Percentiles rank a stretch among this genome's conserved stretches.
Evolutionary conservation across 2,888 invertebrate species (phyloP).

Genomic region (Biston stratarius): DNA sequence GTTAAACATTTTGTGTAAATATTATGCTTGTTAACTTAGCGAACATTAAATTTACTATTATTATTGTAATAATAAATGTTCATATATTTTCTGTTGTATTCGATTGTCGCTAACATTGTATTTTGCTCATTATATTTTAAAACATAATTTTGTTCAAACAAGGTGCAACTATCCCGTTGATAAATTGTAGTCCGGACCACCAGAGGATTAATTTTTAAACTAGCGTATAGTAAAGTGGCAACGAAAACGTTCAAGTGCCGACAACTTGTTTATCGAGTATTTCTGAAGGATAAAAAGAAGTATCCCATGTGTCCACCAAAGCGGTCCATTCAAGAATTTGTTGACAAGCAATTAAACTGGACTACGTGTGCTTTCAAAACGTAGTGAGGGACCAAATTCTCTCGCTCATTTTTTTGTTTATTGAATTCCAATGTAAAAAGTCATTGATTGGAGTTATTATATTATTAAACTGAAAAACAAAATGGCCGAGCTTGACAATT

Average conservation of each 20-base stretch:
- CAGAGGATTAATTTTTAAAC: slow-evolving; percentile 33
- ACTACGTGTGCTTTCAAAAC: slow-evolving; percentile 54
- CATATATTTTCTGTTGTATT: not conserved
- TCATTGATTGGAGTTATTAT: slow-evolving; percentile 49
- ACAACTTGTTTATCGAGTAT: slow-evolving; percentile 75
- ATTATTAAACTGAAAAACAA: slow-evolving; percentile 46
- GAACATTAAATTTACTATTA: not conserved
- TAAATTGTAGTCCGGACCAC: slow-evolving; percentile 23
- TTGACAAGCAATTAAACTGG: slow-evolving; percentile 81
- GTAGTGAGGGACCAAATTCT: slow-evolving; percentile 54
- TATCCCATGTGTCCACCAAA: slow-evolving; percentile 68
- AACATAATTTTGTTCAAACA: slow-evolving; percentile 7
- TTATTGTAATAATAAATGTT: slow-evolving; percentile 1
- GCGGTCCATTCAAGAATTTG: slow-evolving; percentile 79
- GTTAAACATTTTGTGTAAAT: not conserved
- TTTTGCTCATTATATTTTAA: not conserved
- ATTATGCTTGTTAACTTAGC: not conserved
- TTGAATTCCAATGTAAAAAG: slow-evolving; percentile 47
- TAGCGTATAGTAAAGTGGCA: slow-evolving; percentile 49
- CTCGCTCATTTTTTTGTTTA: slow-evolving; percentile 52
- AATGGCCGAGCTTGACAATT: slow-evolving; percentile 44
- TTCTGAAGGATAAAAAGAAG: slow-evolving; percentile 68
- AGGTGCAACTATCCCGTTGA: slow-evolving; percentile 26
- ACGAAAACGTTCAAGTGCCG: slow-evolving; percentile 60
- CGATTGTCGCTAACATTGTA: not conserved